Evolutionary conservation across 2,888 invertebrate species (phyloP).

Genomic region (Cistogaster globosa): DNA sequence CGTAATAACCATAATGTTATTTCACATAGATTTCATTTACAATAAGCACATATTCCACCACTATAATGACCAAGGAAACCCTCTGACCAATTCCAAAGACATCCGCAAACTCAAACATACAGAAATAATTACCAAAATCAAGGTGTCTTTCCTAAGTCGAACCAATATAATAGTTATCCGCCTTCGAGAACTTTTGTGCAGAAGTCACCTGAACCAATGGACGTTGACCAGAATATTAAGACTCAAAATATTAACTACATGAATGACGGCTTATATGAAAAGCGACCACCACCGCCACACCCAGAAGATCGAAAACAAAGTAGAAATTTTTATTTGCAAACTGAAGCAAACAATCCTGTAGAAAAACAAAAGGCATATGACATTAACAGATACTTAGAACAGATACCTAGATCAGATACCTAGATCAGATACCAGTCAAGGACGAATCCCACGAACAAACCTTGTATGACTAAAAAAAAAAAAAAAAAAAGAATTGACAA

Average conservation of each 20-base stretch:
- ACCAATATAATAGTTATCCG: conserved; percentile 8
- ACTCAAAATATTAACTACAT: conserved; percentile 34
- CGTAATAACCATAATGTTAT: no score
- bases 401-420: neutral
- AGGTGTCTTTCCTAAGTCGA: conserved; percentile 2
- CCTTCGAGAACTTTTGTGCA: conserved; percentile 23
- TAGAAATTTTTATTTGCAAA: conserved; percentile 1
- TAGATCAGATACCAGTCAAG: neutral
- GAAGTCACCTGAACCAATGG: conserved; percentile 48
- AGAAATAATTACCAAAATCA: conserved; percentile 3
- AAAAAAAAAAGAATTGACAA: no score
- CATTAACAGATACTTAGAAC: neutral
- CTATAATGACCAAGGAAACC: no score
- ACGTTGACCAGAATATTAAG: conserved; percentile 23
- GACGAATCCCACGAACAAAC: neutral
- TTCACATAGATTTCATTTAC: no score
- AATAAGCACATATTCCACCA: no score
- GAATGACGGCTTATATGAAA: conserved; percentile 5
- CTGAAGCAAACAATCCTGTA: neutral
- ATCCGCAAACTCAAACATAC: no score
- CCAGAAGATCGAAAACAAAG: conserved; percentile 8
- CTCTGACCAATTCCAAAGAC: no score
- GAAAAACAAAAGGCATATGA: neutral
- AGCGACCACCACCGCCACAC: conserved; percentile 10
- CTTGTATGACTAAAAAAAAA: no score